Conservation (phyloP, 2,113 vertebrate species). For the Caretta caretta region DNA sequence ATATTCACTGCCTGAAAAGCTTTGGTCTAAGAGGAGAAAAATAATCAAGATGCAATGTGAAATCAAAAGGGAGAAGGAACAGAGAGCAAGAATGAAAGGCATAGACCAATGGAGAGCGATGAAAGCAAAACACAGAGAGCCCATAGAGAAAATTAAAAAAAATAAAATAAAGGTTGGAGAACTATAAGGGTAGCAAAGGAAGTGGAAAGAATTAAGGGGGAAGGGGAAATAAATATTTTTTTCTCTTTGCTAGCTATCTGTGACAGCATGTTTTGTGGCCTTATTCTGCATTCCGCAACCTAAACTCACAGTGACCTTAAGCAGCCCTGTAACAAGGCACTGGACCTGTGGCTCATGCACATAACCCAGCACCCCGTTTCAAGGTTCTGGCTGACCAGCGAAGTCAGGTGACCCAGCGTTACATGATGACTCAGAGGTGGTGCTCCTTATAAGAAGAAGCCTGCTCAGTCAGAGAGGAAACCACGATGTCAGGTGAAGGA, state of each 20-base stretch:
- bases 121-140: background rate
- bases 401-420: background rate
- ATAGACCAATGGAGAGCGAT: background rate
- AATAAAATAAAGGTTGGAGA: background rate
- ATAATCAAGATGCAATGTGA: background rate
- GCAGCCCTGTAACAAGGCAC: background rate
- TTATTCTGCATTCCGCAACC: background rate
- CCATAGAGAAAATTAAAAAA: background rate
- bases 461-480: background rate
- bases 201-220: background rate
- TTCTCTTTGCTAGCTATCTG: too few relatives aligned
- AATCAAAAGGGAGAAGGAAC: background rate
- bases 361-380: background rate
- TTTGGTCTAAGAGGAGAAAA: background rate
- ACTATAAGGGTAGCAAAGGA: background rate
- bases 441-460: background rate
- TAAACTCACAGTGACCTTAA: background rate
- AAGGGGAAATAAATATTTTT: background rate
- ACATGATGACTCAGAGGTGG: background rate
- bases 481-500: background rate
- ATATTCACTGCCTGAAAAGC: background rate
- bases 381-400: background rate
- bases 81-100: background rate
- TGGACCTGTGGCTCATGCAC: background rate
- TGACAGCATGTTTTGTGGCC: background rate